Evolutionary conservation across 2,888 invertebrate genomes (phyloP).

Genomic region (Cheilosia grossa): DNA sequence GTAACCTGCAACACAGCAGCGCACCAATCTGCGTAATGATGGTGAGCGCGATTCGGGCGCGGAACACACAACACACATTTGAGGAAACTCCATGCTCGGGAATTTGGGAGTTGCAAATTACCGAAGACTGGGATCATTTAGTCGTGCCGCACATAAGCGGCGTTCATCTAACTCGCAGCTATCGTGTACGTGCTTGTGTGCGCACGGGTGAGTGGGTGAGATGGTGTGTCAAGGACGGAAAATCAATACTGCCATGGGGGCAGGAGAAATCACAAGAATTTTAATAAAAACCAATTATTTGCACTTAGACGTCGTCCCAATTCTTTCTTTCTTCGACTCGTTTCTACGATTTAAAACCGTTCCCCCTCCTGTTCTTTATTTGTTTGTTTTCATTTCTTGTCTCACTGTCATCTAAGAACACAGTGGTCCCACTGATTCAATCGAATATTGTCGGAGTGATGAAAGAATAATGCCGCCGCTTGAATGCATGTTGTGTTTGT

Average conservation of each 20-base stretch:
- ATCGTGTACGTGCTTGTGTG: constrained; percentile 15
- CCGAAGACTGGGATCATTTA: constrained; percentile 71
- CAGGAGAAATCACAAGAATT: constrained; percentile 62
- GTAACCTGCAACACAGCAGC: constrained; percentile 67
- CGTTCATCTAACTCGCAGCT: constrained; percentile 60
- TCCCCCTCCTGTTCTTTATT: background rate
- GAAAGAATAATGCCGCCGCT: constrained; percentile 48
- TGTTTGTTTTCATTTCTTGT: constrained; percentile 21
- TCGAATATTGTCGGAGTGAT: constrained; percentile 58
- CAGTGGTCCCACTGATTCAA: constrained; percentile 34
- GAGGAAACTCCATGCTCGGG: constrained; percentile 50
- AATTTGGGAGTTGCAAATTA: constrained; percentile 71
- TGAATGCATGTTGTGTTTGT: constrained; percentile 47
- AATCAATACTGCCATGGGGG: constrained; percentile 61
- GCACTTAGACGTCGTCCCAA: constrained; percentile 54
- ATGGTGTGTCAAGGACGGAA: constrained; percentile 65
- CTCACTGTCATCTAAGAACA: constrained; percentile 3
- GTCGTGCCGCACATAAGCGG: constrained; percentile 66
- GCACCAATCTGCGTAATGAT: constrained; percentile 70
- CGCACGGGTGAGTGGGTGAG: constrained; percentile 44
- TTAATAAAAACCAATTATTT: constrained; percentile 71
- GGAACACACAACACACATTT: constrained; percentile 39
- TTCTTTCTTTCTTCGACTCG: constrained; percentile 6
- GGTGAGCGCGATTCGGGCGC: constrained; percentile 51
- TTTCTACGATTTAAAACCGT: constrained; percentile 17